Evolutionary conservation across 2,797 vertebrate species (phyloP).

Genomic region (Loriculus beryllinus): DNA sequence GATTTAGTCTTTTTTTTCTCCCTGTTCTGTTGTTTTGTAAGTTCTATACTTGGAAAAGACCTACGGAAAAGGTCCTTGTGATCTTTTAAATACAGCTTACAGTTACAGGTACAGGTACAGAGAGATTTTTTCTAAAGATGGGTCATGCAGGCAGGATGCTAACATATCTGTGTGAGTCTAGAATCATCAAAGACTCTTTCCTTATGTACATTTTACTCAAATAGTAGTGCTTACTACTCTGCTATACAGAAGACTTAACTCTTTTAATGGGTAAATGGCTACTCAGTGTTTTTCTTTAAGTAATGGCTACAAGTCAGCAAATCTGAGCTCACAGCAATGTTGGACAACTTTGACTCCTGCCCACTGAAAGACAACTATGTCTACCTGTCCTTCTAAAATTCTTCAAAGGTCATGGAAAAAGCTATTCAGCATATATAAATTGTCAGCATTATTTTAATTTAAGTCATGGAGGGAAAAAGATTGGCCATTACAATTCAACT

Average conservation of each 20-base stretch:
- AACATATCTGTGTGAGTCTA: background rate
- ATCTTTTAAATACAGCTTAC: background rate
- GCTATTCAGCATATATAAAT: background rate
- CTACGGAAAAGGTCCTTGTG: background rate
- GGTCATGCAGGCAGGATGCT: background rate
- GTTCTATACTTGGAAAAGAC: background rate
- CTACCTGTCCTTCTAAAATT: background rate
- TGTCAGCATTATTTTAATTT: background rate
- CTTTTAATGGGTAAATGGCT: background rate
- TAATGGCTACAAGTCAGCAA: background rate
- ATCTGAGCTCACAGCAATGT: background rate
- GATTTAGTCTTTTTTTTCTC: background rate
- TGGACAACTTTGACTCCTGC: background rate
- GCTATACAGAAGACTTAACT: background rate
- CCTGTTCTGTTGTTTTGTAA: background rate
- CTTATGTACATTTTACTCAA: background rate
- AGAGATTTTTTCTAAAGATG: background rate
- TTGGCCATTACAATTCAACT: background rate
- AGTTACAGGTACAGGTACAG: background rate
- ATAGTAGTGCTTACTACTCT: background rate
- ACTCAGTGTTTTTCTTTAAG: background rate
- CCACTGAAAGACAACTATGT: background rate
- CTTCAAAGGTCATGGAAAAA: background rate
- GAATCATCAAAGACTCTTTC: background rate
- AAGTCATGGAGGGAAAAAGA: background rate